Percentiles rank a stretch among this genome's conserved stretches.
phyloP scores from a whole-genome alignment of 1,140 invertebrate genomes.

The Drosophila littoralis region DNA sequence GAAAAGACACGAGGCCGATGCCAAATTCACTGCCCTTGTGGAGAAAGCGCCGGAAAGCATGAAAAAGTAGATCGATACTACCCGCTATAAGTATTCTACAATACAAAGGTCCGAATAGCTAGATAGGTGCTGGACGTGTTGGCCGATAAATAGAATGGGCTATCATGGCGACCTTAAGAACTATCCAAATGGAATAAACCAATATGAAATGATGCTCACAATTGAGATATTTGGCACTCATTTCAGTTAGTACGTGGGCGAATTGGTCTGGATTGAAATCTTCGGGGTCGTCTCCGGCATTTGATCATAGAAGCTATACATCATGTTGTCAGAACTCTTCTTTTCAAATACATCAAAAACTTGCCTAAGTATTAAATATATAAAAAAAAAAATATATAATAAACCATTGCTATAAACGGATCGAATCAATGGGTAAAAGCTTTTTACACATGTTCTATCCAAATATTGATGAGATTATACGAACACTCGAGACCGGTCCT shows the following conservation, averaged over 20 bases:
- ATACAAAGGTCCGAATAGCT: no score
- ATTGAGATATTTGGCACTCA: neutral
- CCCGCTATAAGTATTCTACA: constrained; percentile 51
- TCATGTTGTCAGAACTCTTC: neutral
- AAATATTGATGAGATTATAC: constrained; percentile 4
- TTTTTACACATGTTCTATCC: neutral
- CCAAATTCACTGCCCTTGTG: neutral
- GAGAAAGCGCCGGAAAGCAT: constrained; percentile 85
- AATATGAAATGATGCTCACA: no score
- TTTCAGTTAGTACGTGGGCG: neutral
- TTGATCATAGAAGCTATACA: neutral
- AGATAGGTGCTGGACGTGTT: no score
- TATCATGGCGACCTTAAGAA: no score
- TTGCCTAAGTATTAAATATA: constrained; percentile 86
- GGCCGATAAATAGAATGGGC: neutral
- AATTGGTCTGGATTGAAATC: neutral
- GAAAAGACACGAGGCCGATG: constrained; percentile 84
- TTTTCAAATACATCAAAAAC: constrained; percentile 85
- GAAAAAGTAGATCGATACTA: constrained; percentile 90
- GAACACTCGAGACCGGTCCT: neutral
- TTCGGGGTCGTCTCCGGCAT: neutral
- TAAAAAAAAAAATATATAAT: neutral
- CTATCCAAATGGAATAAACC: no score
- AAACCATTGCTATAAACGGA: neutral
- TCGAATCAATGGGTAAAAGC: no score